Evolutionary conservation across 2,797 vertebrate genomes (phyloP), one percentile per base, ranked within the genome.

Genomic region (Gymnodraco acuticeps): DNA sequence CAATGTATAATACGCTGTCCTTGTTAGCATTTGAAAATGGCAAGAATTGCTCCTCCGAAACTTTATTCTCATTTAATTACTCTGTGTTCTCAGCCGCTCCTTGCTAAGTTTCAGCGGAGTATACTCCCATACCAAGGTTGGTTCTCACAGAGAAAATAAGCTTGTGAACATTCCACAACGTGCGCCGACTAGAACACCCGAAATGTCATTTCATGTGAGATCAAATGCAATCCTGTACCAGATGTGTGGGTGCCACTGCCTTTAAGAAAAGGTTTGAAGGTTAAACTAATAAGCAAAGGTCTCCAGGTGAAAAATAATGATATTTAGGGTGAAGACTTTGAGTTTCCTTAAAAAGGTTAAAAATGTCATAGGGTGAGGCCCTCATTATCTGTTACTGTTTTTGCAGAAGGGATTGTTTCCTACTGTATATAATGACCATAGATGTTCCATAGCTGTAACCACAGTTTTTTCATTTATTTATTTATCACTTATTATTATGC

Each of bases 61-160:
- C n/a, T 70, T 74, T 33, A 19, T 53, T n/a, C 41, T 64, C 5
- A 20, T 62, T 73, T 84, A 73, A 77, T 78, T 63, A 19, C 2
- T 64, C 2, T 64, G 58, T 54, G 43, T 60, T 77, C 64, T 68
- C 38, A 38, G 42, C 42, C 8, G 51, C 46, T 53, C n/a, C 17
- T 16, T 89, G 90, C 91, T 89, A 90, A 88, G 90, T 90, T 89
- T 91, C 89, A 89, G 75, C 50, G 19, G 61, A 73, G 83, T 87
- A 75, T 80, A 81, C 80, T 86, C 81, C 68, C 77, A 70, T 82
- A 23, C 53, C 31, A 20, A 56, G 56, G 27, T 70, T 78, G 65
- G 83, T 90, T 90, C 89, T 92, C 90, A 90, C 91, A 89, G 60
- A 69, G 62, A 53, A 68, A 84, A 77, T 45, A 38, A 83, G 76